phyloP scores from a whole-genome alignment of 2,113 vertebrate genomes.

The Diadophis punctatus region DNA sequence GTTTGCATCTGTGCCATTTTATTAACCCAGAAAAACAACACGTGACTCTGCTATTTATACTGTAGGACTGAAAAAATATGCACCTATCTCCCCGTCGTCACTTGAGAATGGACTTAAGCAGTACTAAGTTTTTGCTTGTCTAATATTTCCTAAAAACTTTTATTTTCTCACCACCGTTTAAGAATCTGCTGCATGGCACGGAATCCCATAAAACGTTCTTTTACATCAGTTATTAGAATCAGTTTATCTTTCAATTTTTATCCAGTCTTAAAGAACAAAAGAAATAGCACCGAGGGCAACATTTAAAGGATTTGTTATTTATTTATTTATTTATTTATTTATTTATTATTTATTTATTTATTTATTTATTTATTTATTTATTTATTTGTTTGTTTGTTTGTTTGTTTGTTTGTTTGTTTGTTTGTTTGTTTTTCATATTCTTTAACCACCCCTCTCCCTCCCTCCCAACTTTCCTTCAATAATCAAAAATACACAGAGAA shows the following conservation, averaged over 20 bases:
- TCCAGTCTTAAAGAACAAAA: neutral
- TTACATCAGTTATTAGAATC: neutral
- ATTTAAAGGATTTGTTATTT: neutral
- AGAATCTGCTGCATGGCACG: neutral
- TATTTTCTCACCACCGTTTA: neutral
- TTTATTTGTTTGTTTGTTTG: no score
- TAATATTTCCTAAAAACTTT: neutral
- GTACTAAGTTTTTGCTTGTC: neutral
- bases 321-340: no score
- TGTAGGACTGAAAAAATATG: slow-evolving; percentile 37
- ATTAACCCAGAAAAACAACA: slow-evolving; percentile 41
- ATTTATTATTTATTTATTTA: no score
- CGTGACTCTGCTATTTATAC: slow-evolving; percentile 55
- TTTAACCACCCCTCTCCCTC: neutral
- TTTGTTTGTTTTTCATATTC: neutral
- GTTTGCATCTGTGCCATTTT: slow-evolving; percentile 40
- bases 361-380: neutral
- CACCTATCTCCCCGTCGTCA: rapidly evolving
- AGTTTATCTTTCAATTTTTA: neutral
- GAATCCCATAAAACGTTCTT: neutral
- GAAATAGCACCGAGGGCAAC: neutral
- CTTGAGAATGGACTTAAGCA: slow-evolving; percentile 7
- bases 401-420: no score
- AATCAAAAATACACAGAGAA: neutral
- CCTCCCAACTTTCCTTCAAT: neutral